A percentile compares a stretch with the other conserved stretches of the same genome.
Evolutionary conservation across 2,888 invertebrate species (phyloP).

Genomic region (Sepiola atlantica): DNA sequence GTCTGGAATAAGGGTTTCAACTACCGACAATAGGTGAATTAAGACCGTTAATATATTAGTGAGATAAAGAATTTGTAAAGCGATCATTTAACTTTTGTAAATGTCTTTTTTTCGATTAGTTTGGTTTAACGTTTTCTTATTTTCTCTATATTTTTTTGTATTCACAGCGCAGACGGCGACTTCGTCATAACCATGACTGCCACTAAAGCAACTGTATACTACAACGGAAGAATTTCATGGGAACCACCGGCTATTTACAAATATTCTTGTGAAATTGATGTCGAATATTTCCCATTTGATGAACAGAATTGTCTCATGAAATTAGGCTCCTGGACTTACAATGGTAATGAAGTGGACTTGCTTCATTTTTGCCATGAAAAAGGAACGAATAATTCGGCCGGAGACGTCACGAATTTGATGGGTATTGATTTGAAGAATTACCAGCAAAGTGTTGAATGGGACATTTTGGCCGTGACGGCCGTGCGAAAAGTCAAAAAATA

Average conservation of each 20-base stretch:
- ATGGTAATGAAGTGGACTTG: slow-evolving; percentile 70
- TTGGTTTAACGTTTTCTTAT: neutral
- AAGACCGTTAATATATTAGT: too few species aligned
- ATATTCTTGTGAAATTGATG: slow-evolving; percentile 79
- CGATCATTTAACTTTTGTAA: neutral
- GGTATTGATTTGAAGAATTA: slow-evolving; percentile 74
- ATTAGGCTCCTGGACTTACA: slow-evolving; percentile 87
- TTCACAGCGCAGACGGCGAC: slow-evolving; percentile 90
- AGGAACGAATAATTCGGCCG: slow-evolving; percentile 48
- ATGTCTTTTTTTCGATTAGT: neutral
- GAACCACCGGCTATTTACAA: slow-evolving; percentile 98
- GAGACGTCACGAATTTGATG: slow-evolving; percentile 60
- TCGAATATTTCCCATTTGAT: slow-evolving; percentile 76
- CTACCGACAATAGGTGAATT: too few species aligned
- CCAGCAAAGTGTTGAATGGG: slow-evolving; percentile 74
- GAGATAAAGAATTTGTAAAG: neutral
- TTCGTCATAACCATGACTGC: slow-evolving; percentile 96
- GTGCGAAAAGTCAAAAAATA: slow-evolving; percentile 77
- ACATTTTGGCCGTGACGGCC: slow-evolving; percentile 79
- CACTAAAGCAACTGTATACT: slow-evolving; percentile 95
- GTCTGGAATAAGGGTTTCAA: too few species aligned
- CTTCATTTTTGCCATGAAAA: slow-evolving; percentile 60
- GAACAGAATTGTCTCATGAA: slow-evolving; percentile 97
- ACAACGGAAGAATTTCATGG: slow-evolving; percentile 94
- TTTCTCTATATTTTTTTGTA: neutral